phyloP scores from a whole-genome alignment of 30 jellyfish, hydroid and myxozoan genomes.

The Haliclystus octoradiatus region DNA sequence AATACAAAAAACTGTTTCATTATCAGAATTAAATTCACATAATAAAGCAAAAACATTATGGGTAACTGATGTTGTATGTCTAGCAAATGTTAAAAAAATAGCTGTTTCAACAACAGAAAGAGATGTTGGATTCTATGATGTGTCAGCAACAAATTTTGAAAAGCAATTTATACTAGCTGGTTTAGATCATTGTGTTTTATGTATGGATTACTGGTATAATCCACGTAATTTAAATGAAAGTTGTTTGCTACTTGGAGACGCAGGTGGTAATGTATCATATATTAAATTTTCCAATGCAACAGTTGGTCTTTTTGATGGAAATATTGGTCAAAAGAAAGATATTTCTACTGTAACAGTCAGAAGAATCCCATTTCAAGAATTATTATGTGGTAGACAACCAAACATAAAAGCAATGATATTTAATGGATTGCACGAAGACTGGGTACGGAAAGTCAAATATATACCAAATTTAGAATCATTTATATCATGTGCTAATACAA shows the following conservation, averaged over 20 bases:
- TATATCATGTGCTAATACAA: conserved; percentile 68
- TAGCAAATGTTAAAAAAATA: conserved; percentile 71
- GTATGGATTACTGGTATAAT: conserved; percentile 91
- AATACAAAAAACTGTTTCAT: conserved; percentile 41
- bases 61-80: conserved; percentile 67
- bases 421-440: conserved; percentile 59
- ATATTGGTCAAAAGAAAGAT: conserved; percentile 48
- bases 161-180: conserved; percentile 71
- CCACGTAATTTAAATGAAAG: conserved; percentile 70
- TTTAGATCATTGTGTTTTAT: conserved; percentile 48
- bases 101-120: conserved; percentile 93
- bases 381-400: conserved; percentile 28
- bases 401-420: conserved; percentile 24
- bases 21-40: conserved; percentile 28
- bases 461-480: conserved; percentile 68
- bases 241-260: conserved; percentile 67
- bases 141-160: conserved; percentile 74
- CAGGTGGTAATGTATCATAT: conserved; percentile 81
- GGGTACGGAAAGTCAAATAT: conserved; percentile 92
- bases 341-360: conserved; percentile 35
- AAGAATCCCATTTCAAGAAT: conserved; percentile 39
- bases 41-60: conserved; percentile 56
- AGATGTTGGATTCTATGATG: conserved; percentile 65
- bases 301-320: conserved; percentile 66
- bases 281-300: conserved; percentile 64